Conservation (phyloP, 92 coral and sea anemone genomes). For the Epizoanthus scotinus region DNA sequence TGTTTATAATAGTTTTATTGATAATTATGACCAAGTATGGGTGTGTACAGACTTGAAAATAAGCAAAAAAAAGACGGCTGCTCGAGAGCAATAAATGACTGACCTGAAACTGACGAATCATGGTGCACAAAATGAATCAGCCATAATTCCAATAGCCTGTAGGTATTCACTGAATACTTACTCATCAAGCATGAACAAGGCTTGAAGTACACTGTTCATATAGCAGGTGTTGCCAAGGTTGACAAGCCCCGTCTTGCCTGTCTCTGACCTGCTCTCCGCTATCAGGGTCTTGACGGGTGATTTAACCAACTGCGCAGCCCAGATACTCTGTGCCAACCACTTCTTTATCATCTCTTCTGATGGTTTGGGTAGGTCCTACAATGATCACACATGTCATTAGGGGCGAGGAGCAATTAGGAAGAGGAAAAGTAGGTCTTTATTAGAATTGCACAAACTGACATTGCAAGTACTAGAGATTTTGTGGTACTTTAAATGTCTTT, state of each 20-base stretch:
- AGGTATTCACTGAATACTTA: constrained; percentile 58
- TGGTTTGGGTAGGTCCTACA: constrained; percentile 87
- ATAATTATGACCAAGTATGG: no score
- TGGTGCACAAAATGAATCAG: no score
- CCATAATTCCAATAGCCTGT: no score
- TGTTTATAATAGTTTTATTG: no score
- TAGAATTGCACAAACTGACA: no score
- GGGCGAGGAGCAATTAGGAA: not conserved
- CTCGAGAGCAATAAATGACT: no score
- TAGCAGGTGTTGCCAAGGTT: constrained; percentile 98
- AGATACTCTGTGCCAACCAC: constrained; percentile 87
- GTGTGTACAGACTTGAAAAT: no score
- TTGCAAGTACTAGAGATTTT: no score
- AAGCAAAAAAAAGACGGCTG: no score
- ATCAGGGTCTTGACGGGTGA: constrained; percentile 47
- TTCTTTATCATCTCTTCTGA: constrained; percentile 85
- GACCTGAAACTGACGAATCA: no score
- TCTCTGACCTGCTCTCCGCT: constrained; percentile 73
- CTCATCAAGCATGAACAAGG: constrained; percentile 97
- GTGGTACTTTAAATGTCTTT: no score
- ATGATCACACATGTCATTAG: not conserved
- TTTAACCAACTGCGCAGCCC: constrained; percentile 62
- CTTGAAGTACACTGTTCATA: constrained; percentile 96
- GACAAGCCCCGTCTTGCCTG: constrained; percentile 91
- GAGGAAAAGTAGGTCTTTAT: no score